Conservation (phyloP, 2,797 vertebrate genomes). For the Mustela erminea region DNA sequence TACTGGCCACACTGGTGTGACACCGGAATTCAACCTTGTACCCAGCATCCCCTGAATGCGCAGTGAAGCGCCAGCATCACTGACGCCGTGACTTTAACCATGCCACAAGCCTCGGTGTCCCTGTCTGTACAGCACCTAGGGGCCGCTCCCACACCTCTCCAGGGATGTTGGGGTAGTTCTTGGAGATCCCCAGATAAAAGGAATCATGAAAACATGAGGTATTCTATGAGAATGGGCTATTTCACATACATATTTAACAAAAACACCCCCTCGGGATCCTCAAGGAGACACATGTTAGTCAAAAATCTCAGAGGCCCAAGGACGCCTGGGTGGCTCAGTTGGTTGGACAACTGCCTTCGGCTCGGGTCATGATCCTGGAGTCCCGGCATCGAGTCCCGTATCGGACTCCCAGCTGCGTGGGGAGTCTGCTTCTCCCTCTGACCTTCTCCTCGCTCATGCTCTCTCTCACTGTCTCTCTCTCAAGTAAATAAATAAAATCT, state of each 20-base stretch:
- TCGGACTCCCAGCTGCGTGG: no score
- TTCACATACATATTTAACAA: not conserved
- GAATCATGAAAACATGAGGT: not conserved
- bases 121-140: no score
- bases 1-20: not conserved
- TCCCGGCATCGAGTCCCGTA: no score
- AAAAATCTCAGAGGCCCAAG: not conserved
- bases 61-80: not conserved
- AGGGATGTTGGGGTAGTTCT: not conserved
- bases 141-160: fast-evolving
- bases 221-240: not conserved
- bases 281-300: not conserved
- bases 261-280: not conserved
- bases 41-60: not conserved
- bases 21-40: fast-evolving
- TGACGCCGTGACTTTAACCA: not conserved
- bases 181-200: not conserved
- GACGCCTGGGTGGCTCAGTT: no score
- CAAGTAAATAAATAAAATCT: no score
- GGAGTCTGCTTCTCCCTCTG: no score
- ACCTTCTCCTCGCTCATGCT: no score
- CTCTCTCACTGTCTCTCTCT: no score
- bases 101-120: not conserved
- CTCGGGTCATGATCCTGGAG: no score
- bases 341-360: no score